These are phyloP conservation scores for Scaptomyza graminum DNA, from an alignment of 1,140 invertebrate genomes.

Conservation along the genomic window DNA sequence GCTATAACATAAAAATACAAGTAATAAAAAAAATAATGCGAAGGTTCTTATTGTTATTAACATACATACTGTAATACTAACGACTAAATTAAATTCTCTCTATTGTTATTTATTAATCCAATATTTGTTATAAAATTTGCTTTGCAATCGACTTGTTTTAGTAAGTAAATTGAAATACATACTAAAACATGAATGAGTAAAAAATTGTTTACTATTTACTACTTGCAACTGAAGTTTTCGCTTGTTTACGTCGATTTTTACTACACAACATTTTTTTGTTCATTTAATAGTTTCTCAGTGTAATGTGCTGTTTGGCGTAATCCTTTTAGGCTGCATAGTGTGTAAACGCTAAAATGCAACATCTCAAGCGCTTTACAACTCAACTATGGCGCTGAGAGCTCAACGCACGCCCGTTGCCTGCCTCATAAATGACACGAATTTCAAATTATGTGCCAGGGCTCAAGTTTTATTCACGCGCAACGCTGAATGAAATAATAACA, in stretches of 20 bases:
- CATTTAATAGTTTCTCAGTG: constrained; percentile 2
- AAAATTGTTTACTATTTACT: too few species aligned
- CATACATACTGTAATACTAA: too few species aligned
- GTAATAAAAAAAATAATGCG: too few species aligned
- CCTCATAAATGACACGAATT: constrained; percentile 69
- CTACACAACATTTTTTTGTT: neutral
- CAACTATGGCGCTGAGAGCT: constrained; percentile 39
- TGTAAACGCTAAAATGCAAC: constrained; percentile 34
- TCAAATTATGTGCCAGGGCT: constrained; percentile 61
- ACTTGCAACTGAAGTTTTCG: too few species aligned
- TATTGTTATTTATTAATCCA: too few species aligned
- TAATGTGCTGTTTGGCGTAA: constrained; percentile 5
- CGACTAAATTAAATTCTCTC: too few species aligned
- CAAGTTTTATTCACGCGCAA: constrained; percentile 49
- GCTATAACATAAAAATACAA: neutral
- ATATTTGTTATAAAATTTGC: too few species aligned
- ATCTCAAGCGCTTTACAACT: constrained; percentile 42
- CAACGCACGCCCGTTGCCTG: constrained; percentile 30
- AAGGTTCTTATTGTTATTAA: too few species aligned
- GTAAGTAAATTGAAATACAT: too few species aligned
- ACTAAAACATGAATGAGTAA: too few species aligned
- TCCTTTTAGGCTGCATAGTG: constrained; percentile 25
- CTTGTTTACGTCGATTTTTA: too few species aligned
- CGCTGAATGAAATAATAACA: constrained; percentile 48
- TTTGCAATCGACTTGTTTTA: too few species aligned